Evolutionary conservation across 2,797 vertebrate genomes (phyloP).

Genomic region (Alosa sapidissima): DNA sequence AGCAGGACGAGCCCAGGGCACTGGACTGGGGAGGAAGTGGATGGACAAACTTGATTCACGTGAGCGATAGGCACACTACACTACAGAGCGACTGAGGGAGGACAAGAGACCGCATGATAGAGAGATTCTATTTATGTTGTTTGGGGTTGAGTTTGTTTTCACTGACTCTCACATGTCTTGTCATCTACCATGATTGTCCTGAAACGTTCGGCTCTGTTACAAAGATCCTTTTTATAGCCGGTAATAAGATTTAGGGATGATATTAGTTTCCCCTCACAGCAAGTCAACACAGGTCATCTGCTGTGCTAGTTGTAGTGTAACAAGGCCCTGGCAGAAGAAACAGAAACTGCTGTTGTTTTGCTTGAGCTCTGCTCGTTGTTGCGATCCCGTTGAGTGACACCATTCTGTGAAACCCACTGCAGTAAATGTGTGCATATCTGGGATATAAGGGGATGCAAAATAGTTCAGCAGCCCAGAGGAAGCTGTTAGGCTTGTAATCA

Average conservation of each 20-base stretch:
- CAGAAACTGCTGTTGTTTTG: not conserved
- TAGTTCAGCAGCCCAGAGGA: not conserved
- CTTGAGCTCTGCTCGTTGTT: not conserved
- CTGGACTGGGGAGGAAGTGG: not conserved
- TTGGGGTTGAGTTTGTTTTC: slow-evolving; percentile 44
- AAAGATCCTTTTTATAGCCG: slow-evolving; percentile 44
- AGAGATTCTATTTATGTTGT: not conserved
- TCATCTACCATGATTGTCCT: slow-evolving; percentile 20
- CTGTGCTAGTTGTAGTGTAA: not conserved
- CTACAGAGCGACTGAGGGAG: not conserved
- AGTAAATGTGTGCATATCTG: not conserved
- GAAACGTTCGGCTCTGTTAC: slow-evolving; percentile 41
- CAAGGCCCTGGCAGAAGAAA: not conserved
- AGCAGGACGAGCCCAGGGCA: slow-evolving; percentile 8
- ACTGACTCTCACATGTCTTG: slow-evolving; percentile 51
- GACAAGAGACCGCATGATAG: not conserved
- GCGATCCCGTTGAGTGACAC: not conserved
- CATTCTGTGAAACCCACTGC: not conserved
- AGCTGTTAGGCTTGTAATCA: slow-evolving; percentile 20
- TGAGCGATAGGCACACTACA: not conserved
- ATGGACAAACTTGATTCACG: slow-evolving; percentile 9
- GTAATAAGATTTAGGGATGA: slow-evolving; percentile 41
- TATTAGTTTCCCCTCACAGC: slow-evolving; percentile 39
- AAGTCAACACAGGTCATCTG: slow-evolving; percentile 10
- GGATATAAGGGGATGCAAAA: not conserved